Percentiles rank a stretch among this genome's conserved stretches.
Evolutionary conservation across 2,797 vertebrate genomes (phyloP).

Genomic region (Varecia variegata): DNA sequence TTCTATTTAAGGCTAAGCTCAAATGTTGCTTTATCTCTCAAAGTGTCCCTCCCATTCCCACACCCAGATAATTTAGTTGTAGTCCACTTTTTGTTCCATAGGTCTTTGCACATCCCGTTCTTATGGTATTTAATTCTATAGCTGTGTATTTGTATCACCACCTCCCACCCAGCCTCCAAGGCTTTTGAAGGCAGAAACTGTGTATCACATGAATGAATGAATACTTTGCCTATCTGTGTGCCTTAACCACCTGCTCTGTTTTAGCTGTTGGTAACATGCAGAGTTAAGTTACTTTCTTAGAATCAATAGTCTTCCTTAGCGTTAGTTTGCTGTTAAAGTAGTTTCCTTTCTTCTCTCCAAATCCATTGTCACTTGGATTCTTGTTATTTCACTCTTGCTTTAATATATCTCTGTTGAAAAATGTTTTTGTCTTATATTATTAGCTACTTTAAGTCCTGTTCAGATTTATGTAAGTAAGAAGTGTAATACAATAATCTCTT

Average conservation of each 20-base stretch:
- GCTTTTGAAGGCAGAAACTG: neutral
- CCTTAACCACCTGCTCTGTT: neutral
- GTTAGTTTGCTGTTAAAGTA: conserved; percentile 8
- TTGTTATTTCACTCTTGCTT: neutral
- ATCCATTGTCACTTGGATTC: neutral
- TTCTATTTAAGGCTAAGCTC: neutral
- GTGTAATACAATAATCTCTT: neutral
- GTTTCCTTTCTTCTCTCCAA: neutral
- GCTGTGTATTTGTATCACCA: neutral
- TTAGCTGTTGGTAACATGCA: neutral
- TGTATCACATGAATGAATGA: neutral
- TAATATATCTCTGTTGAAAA: neutral
- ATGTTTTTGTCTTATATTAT: neutral
- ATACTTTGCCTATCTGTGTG: neutral
- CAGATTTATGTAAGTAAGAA: conserved; percentile 12
- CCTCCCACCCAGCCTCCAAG: neutral
- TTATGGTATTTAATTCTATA: neutral
- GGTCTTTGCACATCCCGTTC: neutral
- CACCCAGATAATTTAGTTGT: neutral
- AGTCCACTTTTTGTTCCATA: neutral
- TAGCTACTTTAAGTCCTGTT: conserved; percentile 3
- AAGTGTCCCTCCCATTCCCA: neutral
- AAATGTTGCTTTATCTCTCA: neutral
- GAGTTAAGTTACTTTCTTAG: neutral
- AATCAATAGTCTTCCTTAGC: neutral